A percentile compares a stretch with the other conserved stretches of the same genome.
Conservation (phyloP, 2,113 vertebrate genomes). For the Lamprotornis superbus region DNA sequence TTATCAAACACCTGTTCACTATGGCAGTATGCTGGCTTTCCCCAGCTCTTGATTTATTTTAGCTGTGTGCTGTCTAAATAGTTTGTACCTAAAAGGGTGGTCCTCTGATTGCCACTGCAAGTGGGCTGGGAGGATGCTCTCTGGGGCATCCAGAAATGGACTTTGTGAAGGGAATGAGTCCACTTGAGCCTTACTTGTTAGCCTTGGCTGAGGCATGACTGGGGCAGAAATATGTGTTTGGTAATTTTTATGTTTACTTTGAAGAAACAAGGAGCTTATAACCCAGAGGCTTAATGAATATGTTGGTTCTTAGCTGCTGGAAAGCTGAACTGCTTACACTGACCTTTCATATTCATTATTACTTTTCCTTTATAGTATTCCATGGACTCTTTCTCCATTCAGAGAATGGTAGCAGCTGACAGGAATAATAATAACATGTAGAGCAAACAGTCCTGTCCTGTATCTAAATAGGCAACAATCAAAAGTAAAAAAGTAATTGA, state of each 20-base stretch:
- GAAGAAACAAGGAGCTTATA: not conserved
- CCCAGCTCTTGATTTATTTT: not conserved
- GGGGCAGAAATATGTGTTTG: not conserved
- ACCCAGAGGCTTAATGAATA: not conserved
- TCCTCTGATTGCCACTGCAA: not conserved
- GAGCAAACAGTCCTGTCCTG: not conserved
- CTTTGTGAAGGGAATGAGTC: not conserved
- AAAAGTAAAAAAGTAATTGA: not conserved
- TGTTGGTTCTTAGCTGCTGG: not conserved
- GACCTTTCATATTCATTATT: not conserved
- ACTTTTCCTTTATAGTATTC: not conserved
- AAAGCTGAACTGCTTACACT: not conserved
- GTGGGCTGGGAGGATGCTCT: rapidly evolving
- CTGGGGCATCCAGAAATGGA: rapidly evolving
- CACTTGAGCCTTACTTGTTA: not conserved
- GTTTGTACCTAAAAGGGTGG: not conserved
- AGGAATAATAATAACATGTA: not conserved
- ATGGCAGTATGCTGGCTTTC: not conserved
- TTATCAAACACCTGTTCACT: not conserved
- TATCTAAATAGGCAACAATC: not conserved
- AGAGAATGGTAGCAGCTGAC: not conserved
- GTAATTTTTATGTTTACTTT: not conserved
- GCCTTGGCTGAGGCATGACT: not conserved
- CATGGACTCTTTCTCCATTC: not conserved
- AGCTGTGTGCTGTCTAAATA: not conserved